Conservation (phyloP, 2,888 invertebrate genomes). For the Julus scandinavius region DNA sequence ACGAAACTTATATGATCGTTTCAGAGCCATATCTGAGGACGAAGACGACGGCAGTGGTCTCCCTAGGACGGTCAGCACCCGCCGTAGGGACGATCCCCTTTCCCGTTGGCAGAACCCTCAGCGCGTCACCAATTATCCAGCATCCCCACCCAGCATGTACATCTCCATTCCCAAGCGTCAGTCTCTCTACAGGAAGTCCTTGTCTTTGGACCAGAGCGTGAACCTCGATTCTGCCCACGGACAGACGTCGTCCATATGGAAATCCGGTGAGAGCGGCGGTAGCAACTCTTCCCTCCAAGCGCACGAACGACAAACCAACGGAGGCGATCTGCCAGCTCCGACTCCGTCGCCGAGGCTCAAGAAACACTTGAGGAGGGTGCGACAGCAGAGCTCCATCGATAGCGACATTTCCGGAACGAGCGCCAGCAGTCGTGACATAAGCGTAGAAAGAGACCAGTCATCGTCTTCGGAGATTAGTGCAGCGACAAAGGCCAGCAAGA, state of each 20-base stretch:
- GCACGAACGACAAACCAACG: constrained; percentile 57
- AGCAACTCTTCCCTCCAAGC: constrained; percentile 87
- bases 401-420: constrained; percentile 52
- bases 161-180: constrained; percentile 60
- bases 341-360: constrained; percentile 56
- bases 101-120: constrained; percentile 59
- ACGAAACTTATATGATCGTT: background rate
- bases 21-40: constrained; percentile 54
- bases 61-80: constrained; percentile 17
- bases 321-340: constrained; percentile 52
- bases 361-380: constrained; percentile 45
- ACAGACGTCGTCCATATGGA: constrained; percentile 78
- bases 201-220: constrained; percentile 78
- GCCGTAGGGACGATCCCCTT: constrained; percentile 57
- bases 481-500: background rate
- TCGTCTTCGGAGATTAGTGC: constrained; percentile 7
- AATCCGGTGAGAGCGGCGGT: constrained; percentile 75
- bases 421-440: constrained; percentile 52
- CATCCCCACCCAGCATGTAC: constrained; percentile 60
- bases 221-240: constrained; percentile 63
- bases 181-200: constrained; percentile 74
- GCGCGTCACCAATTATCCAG: constrained; percentile 59
- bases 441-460: constrained; percentile 49
- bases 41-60: constrained; percentile 53
- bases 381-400: constrained; percentile 55